Percentiles rank a stretch among this genome's conserved stretches.
Evolutionary conservation across 2,113 vertebrate genomes (phyloP).

Genomic region (Callionymus lyra): DNA sequence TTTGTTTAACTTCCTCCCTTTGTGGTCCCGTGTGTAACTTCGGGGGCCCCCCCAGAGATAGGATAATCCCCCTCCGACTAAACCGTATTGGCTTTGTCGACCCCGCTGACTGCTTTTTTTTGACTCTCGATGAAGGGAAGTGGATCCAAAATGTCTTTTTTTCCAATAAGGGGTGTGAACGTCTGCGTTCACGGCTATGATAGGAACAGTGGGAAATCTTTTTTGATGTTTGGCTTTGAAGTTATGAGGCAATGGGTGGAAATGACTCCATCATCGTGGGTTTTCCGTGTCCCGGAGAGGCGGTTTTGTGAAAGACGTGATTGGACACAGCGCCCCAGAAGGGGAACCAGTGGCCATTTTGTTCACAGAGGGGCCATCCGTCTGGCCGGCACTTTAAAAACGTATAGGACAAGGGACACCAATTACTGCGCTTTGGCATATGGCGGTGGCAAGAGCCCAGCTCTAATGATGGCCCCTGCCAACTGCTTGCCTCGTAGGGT

Average conservation of each 20-base stretch:
- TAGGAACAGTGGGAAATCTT: slow-evolving; percentile 9
- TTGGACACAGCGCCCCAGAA: slow-evolving; percentile 43
- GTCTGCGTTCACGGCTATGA: slow-evolving; percentile 13
- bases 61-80: slow-evolving; percentile 55
- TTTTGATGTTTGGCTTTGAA: slow-evolving; percentile 47
- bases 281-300: slow-evolving; percentile 34
- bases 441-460: slow-evolving; percentile 31
- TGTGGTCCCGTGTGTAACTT: slow-evolving; percentile 37
- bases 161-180: slow-evolving; percentile 6
- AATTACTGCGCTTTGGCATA: slow-evolving; percentile 66
- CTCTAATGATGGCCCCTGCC: slow-evolving; percentile 56
- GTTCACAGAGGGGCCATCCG: slow-evolving; percentile 29
- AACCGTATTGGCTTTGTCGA: slow-evolving; percentile 59
- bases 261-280: slow-evolving; percentile 35
- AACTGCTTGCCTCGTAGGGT: slow-evolving; percentile 59
- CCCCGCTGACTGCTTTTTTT: slow-evolving; percentile 21
- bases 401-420: slow-evolving; percentile 39
- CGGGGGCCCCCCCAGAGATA: slow-evolving; percentile 51
- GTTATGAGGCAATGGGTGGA: slow-evolving; percentile 44
- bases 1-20: slow-evolving; percentile 63
- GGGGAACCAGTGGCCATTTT: slow-evolving; percentile 43
- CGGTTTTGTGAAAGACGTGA: slow-evolving; percentile 38
- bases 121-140: slow-evolving; percentile 13
- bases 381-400: slow-evolving; percentile 36
- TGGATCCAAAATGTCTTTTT: slow-evolving; percentile 12